Percentiles rank a stretch among this genome's conserved stretches.
Evolutionary conservation across 1,140 invertebrate genomes (phyloP).

Genomic region (Cotesia chilonis): DNA sequence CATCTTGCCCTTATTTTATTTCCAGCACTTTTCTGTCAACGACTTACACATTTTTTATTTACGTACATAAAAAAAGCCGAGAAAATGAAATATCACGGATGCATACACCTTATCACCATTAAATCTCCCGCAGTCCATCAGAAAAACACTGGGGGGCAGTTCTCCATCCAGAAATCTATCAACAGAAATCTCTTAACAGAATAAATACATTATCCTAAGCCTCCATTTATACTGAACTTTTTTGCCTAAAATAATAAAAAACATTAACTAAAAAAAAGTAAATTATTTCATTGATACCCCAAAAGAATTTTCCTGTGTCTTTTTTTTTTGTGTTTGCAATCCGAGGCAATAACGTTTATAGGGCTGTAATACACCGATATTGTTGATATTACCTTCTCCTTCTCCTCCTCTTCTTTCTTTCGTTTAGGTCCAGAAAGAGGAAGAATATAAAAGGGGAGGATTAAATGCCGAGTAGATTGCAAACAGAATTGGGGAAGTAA

Average conservation of each 20-base stretch:
- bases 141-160: constrained; percentile 22
- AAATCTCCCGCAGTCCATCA: constrained; percentile 30
- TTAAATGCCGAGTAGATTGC: not conserved
- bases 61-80: constrained; percentile 1
- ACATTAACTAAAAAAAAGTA: not conserved
- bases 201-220: constrained; percentile 47
- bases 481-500: constrained; percentile 14
- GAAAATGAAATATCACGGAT: constrained; percentile 41
- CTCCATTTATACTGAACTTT: not conserved
- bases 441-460: not conserved
- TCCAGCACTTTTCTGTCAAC: constrained; percentile 13
- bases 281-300: not conserved
- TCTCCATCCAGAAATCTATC: not conserved
- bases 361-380: constrained; percentile 7
- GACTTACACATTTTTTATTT: constrained; percentile 25
- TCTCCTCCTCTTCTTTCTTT: not conserved
- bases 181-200: constrained; percentile 55
- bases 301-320: too few species aligned
- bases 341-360: constrained; percentile 17
- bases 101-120: constrained; percentile 40
- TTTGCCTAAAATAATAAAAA: not conserved
- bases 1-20: constrained; percentile 13
- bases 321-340: too few species aligned
- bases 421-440: too few species aligned
- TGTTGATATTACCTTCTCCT: too few species aligned